Percentiles rank a stretch among this genome's conserved stretches.
Conservation (phyloP, 1,140 invertebrate genomes). For the Drosophila carrolli region DNA sequence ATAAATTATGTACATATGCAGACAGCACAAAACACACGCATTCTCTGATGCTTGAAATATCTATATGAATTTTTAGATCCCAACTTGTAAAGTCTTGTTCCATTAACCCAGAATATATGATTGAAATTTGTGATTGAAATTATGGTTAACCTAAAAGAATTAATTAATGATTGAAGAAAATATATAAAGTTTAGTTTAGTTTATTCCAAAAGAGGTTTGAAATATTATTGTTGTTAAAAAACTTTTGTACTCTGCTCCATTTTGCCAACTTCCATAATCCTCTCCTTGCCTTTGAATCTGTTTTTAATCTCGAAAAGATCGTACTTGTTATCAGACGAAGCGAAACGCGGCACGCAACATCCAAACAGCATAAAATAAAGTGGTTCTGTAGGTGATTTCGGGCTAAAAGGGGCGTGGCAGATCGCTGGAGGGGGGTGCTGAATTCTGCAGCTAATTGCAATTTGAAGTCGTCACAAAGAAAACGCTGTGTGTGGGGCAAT, state of each 20-base stretch:
- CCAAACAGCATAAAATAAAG: neutral
- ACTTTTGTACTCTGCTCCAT: neutral
- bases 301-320: slow-evolving; percentile 27
- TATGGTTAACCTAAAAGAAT: neutral
- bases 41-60: neutral
- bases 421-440: neutral
- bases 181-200: no score
- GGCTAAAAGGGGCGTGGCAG: slow-evolving; percentile 9
- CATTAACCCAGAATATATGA: neutral
- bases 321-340: slow-evolving; percentile 55
- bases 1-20: slow-evolving; percentile 14
- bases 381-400: neutral
- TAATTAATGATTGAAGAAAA: no score
- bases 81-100: neutral
- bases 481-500: slow-evolving; percentile 59
- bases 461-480: slow-evolving; percentile 40
- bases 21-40: neutral
- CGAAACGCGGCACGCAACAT: slow-evolving; percentile 40
- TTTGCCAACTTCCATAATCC: slow-evolving; percentile 1
- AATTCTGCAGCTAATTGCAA: slow-evolving; percentile 27
- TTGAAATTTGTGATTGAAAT: neutral
- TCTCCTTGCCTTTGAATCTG: slow-evolving; percentile 5
- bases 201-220: neutral
- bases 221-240: neutral
- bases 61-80: neutral